Evolutionary conservation across 1,140 invertebrate species (phyloP).

Genomic region (Choristoneura fumiferana): DNA sequence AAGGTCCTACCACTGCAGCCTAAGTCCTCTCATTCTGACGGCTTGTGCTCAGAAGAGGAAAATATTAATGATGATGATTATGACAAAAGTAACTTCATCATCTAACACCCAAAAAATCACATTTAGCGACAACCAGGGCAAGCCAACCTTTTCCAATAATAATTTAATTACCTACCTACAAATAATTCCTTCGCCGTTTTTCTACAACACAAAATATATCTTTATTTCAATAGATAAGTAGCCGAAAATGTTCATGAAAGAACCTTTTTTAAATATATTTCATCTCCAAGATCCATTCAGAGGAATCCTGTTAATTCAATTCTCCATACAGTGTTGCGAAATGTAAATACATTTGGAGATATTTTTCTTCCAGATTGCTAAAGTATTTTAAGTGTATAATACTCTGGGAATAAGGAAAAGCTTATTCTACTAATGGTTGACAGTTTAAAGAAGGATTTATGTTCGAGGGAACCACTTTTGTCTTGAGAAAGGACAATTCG

Average conservation of each 20-base stretch:
- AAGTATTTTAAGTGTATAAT: background rate
- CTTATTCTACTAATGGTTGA: no score
- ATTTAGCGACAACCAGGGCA: no score
- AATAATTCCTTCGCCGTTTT: background rate
- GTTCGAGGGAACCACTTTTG: background rate
- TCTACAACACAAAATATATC: conserved; percentile 5
- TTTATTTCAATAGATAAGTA: conserved; percentile 1
- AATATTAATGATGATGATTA: no score
- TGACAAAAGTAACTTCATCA: no score
- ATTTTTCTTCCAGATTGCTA: background rate
- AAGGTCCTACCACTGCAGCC: no score
- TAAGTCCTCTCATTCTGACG: no score
- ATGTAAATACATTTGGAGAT: conserved; percentile 6
- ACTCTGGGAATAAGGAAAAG: background rate
- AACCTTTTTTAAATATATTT: conserved; percentile 1
- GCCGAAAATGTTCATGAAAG: background rate
- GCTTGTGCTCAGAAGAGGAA: no score
- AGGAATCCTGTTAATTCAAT: conserved; percentile 14
- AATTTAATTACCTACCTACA: conserved; percentile 11
- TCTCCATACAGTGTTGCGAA: background rate
- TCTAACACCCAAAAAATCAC: no score
- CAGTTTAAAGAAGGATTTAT: background rate
- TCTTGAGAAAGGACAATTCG: background rate
- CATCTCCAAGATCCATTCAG: background rate
- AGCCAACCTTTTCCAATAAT: background rate